A percentile compares a stretch with the other conserved stretches of the same genome.
Conservation (phyloP, 2,888 invertebrate genomes). For the Strigamia maritima region DNA sequence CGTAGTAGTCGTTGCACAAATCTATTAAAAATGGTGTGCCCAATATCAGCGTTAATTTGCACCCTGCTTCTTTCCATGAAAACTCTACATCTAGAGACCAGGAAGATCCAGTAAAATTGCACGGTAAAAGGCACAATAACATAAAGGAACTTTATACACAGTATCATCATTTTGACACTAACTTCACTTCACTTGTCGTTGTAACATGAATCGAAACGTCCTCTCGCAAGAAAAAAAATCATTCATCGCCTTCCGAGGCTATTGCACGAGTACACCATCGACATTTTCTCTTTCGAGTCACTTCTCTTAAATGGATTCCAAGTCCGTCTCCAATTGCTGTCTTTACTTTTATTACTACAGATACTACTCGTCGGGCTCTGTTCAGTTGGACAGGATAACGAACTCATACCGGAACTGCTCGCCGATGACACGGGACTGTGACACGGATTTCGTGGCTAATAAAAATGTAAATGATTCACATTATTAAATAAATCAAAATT, state of each 20-base stretch:
- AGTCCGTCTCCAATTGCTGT: slow-evolving; percentile 45
- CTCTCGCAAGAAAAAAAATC: background rate
- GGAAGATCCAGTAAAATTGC: background rate
- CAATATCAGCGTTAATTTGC: slow-evolving; percentile 73
- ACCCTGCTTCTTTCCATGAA: slow-evolving; percentile 63
- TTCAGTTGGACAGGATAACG: slow-evolving; percentile 38
- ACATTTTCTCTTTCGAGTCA: slow-evolving; percentile 37
- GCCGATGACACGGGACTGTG: slow-evolving; percentile 40
- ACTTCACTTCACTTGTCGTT: background rate
- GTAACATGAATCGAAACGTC: background rate
- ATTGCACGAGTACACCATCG: background rate
- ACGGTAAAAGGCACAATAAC: background rate
- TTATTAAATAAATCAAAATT: background rate
- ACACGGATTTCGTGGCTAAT: slow-evolving; percentile 37
- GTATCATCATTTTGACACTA: background rate
- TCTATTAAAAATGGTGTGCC: slow-evolving; percentile 67
- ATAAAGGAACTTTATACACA: slow-evolving; percentile 5
- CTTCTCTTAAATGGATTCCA: slow-evolving; percentile 68
- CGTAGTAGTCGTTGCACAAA: slow-evolving; percentile 44
- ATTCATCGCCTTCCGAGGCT: slow-evolving; percentile 34
- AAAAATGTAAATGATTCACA: background rate
- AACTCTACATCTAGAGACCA: background rate
- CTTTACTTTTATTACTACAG: slow-evolving; percentile 43
- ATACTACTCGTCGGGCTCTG: slow-evolving; percentile 42
- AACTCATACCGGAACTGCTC: slow-evolving; percentile 42